Evolutionary conservation across 2,113 vertebrate species (phyloP).

Genomic region (Aplodontia rufa): DNA sequence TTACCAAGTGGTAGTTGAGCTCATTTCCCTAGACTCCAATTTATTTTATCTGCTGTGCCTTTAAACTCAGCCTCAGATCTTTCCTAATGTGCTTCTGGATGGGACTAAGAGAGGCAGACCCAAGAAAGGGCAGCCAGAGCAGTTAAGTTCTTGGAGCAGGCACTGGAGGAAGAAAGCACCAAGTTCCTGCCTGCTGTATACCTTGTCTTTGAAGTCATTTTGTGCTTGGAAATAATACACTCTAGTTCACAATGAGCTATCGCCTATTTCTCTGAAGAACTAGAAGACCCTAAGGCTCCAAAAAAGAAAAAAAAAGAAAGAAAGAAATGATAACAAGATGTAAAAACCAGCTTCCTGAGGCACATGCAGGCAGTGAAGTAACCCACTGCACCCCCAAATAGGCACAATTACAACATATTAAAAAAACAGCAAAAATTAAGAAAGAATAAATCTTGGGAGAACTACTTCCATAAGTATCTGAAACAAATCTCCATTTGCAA

Average conservation of each 20-base stretch:
- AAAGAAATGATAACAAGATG: neutral
- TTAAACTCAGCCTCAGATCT: constrained; percentile 19
- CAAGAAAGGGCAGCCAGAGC: neutral
- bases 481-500: neutral
- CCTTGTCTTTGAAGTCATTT: neutral
- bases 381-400: neutral
- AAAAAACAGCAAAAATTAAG: neutral
- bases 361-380: neutral
- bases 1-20: constrained; percentile 36
- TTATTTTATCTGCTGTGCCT: constrained; percentile 46
- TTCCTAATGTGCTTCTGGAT: constrained; percentile 19
- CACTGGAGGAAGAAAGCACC: neutral
- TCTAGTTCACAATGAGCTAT: neutral
- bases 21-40: constrained; percentile 59
- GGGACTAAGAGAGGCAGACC: neutral
- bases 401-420: neutral
- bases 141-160: neutral
- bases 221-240: neutral
- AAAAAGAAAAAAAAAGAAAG: too few species aligned
- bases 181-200: neutral
- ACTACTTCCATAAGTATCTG: neutral
- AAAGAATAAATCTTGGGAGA: neutral
- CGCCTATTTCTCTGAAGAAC: neutral
- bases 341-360: too few species aligned
- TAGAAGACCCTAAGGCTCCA: neutral